Base-by-base conservation (phyloP, 2,113 vertebrate genomes). In the Shinisaurus crocodilurus region DNA sequence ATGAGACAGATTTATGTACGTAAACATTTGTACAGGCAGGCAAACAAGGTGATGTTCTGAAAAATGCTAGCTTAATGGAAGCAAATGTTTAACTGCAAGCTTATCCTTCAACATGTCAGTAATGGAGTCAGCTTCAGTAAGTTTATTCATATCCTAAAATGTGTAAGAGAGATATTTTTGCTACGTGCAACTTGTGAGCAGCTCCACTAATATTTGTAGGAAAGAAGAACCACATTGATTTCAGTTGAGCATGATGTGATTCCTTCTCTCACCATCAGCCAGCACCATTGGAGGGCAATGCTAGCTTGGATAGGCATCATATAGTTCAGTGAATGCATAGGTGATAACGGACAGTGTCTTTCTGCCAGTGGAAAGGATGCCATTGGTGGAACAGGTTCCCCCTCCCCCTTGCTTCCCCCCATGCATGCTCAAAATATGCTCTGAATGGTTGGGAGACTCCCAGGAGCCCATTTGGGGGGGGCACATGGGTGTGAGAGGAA, bases 71-170 rank as follows among this genome's bases (percentile, higher is more conserved):
- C 20, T 57, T 88, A 93, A 54, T 75, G 63, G 90, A 65, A 18
- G 86, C 86, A 70, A 86, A 50, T 65, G 69, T 77, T 92, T 37
- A 57, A 85, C 87, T 81, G 79, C 85, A 72, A 37, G 23, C 32
- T 54, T 83, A 54, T 63, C 88, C 93, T 86, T 65, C 91, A 85
- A 67, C 32, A 40, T 75, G 23, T 5, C 83, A 89, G 60, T 77
- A 40, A 93, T 93, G 89, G 88, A 91, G 9, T 92, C 86, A 84
- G 82, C 85, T 92, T 69, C 65, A 70, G 69, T 50, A 74, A 92
- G 70, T 93, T 82, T 90, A 87, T 63, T 63, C 34, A 89, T 70
- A 37, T 0, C 0, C 70, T 93, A 91, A n/a, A n/a, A 91, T 85
- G 74, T 89, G 57, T 43, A 45, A 45, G 15, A 25, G 48, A 57